Evolutionary conservation across 2,113 vertebrate genomes (phyloP).

Genomic region (Pavo muticus): DNA sequence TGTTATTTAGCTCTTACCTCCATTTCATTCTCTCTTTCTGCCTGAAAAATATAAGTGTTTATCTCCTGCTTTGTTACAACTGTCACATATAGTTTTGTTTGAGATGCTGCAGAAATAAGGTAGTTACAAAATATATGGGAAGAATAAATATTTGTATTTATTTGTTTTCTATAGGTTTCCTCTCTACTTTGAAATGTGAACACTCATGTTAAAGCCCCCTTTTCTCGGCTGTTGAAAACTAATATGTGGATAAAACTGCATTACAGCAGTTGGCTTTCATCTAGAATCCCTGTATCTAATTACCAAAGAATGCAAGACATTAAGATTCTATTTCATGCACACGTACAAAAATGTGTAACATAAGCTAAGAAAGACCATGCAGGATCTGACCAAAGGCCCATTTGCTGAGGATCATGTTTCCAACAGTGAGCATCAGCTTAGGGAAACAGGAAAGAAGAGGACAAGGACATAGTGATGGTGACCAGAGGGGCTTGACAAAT

Average conservation of each 20-base stretch:
- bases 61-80: background rate
- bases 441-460: background rate
- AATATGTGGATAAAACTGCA: background rate
- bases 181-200: background rate
- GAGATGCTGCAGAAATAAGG: background rate
- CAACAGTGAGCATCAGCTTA: background rate
- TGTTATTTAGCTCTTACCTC: background rate
- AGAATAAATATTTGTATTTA: background rate
- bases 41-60: background rate
- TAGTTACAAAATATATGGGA: background rate
- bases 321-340: background rate
- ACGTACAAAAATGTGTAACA: background rate
- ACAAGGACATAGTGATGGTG: accelerated
- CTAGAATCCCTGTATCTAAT: background rate
- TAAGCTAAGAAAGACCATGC: background rate
- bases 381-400: background rate
- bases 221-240: slow-evolving; percentile 32
- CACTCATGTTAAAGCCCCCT: background rate
- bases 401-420: slow-evolving; percentile 12
- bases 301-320: slow-evolving; percentile 15
- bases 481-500: background rate
- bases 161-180: background rate
- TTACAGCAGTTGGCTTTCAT: slow-evolving; percentile 29
- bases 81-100: background rate
- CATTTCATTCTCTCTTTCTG: background rate